Evolutionary conservation across 1,140 invertebrate species (phyloP).

Genomic region (Nautilus pompilius): DNA sequence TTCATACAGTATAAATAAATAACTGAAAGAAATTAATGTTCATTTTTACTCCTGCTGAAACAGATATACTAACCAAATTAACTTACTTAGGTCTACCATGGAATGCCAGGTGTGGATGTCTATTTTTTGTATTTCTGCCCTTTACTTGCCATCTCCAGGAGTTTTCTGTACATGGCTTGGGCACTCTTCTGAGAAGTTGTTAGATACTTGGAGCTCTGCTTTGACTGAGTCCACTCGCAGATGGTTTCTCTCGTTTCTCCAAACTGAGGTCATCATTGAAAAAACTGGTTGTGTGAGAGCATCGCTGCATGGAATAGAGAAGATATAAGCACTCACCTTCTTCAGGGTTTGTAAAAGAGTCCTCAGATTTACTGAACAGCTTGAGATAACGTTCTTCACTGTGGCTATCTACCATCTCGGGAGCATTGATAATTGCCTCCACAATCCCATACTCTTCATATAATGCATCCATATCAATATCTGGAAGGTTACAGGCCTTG

Average conservation of each 20-base stretch:
- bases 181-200: neutral
- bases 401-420: neutral
- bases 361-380: neutral
- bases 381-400: neutral
- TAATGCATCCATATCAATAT: no score
- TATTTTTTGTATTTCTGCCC: neutral
- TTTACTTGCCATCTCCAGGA: neutral
- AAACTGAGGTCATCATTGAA: no score
- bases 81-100: no score
- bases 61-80: no score
- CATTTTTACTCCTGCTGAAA: no score
- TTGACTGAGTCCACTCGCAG: neutral
- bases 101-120: neutral
- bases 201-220: neutral
- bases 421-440: neutral
- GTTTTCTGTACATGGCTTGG: neutral
- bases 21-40: no score
- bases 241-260: no score
- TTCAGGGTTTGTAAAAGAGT: neutral
- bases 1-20: no score
- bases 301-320: neutral
- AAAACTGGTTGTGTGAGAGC: neutral
- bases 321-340: neutral
- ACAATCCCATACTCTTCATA: no score
- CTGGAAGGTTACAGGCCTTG: neutral